Evolutionary conservation across 2,113 vertebrate species (phyloP), one percentile per base, ranked within the genome.

Genomic region (Lipotes vexillifer): DNA sequence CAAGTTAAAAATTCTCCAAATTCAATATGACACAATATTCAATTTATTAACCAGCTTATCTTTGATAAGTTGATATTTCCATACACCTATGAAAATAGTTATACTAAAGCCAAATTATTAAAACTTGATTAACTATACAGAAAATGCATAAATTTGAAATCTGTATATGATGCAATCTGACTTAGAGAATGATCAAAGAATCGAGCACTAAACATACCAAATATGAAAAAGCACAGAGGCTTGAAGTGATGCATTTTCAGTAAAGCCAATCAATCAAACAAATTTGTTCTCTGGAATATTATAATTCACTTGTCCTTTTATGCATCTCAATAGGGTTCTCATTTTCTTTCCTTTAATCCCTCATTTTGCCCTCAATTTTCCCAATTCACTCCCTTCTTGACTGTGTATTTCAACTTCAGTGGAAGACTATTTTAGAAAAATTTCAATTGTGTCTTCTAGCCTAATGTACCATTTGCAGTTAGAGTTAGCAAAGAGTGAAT

Each of bases 41-140:
- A 59, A 88, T 97, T 93, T 89, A 88, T n/a, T 92, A 96, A 78
- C 8, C 18, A 97, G 10, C 7, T 82, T 65, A 94, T 87, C 14
- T 41, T 90, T 93, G 41, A 87, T 92, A n/a, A n/a, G 8, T 68
- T 13, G 94, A 29, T 83, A 46, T 84, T 96, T 98, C 94, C 72
- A 97, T 86, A 96, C 1, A 41, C 21, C 36, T 57, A 68, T 83
- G 93, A 97, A 97, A 97, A 78, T 88, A 96, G 90, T 97, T 97
- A 69, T 46, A 71, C 46, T 88, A 8, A 97, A 71, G 12, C 25
- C 44, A 74, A 66, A 92, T 57, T 94, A 95, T 94, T 97, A 96
- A 97, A 77, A 27, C 13, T 5, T 96, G 72, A 95, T 96, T 52
- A 96, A 95, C 72, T 96, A 8, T 33, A 72, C 15, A 68, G 44